These are phyloP conservation scores for Leptopilina myrica DNA, from an alignment of 2,888 invertebrate species.

Conservation along the genomic window DNA sequence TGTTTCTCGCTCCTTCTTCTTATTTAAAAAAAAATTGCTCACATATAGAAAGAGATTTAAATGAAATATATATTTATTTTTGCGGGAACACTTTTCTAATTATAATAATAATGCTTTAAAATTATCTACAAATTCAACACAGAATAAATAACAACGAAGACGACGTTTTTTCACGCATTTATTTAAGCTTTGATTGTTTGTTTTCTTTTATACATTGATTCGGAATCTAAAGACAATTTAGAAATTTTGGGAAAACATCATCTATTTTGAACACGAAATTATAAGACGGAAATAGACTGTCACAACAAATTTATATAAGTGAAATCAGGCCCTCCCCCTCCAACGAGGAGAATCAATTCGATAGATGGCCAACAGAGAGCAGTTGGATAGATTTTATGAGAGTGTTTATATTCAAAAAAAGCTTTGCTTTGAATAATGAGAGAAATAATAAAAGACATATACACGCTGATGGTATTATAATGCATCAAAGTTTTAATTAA, in stretches of 20 bases:
- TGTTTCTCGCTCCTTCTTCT: conserved; percentile 27
- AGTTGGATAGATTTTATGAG: too few relatives aligned
- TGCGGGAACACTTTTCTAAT: not conserved
- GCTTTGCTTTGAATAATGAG: too few relatives aligned
- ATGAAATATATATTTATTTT: not conserved
- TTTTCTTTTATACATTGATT: not conserved
- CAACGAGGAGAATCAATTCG: too few relatives aligned
- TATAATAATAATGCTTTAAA: not conserved
- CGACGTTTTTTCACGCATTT: not conserved
- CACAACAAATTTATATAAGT: not conserved
- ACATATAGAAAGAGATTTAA: not conserved
- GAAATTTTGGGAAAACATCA: not conserved
- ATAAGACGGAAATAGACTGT: not conserved
- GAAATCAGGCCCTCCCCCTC: too few relatives aligned
- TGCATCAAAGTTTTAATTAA: too few relatives aligned
- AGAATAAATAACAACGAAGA: not conserved
- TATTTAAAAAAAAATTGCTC: not conserved
- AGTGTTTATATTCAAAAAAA: too few relatives aligned
- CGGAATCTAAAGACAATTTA: not conserved
- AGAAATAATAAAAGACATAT: too few relatives aligned
- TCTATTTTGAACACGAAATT: conserved; percentile 25
- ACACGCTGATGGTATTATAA: too few relatives aligned
- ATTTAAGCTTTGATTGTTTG: not conserved
- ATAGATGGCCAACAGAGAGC: too few relatives aligned
- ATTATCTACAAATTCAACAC: not conserved